Evolutionary conservation across 2,888 invertebrate species (phyloP).

Genomic region (Ennomos fuscantarius): DNA sequence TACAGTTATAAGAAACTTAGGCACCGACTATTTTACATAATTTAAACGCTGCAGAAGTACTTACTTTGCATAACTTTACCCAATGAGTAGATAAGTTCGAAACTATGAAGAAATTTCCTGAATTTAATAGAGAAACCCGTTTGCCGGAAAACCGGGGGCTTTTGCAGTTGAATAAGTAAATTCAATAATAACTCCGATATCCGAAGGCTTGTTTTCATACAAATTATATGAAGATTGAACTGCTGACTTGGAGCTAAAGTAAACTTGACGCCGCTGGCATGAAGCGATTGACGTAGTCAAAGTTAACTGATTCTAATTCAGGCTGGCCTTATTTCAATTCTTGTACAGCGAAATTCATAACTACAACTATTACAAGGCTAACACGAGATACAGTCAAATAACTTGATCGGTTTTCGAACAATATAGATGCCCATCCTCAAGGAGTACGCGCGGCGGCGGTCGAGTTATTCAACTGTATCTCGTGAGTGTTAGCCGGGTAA

Average conservation of each 20-base stretch:
- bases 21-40: constrained; percentile 25
- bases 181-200: constrained; percentile 30
- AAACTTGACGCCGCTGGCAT: no score
- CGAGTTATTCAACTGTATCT: no score
- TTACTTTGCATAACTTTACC: constrained; percentile 45
- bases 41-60: constrained; percentile 24
- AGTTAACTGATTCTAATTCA: no score
- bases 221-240: constrained; percentile 24
- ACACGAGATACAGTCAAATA: no score
- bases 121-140: constrained; percentile 55
- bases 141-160: constrained; percentile 52
- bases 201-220: constrained; percentile 30
- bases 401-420: no score
- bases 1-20: constrained; percentile 17
- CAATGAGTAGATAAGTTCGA: constrained; percentile 52
- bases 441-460: no score
- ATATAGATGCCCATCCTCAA: no score
- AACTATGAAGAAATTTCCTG: constrained; percentile 51
- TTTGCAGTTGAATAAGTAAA: constrained; percentile 34
- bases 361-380: no score
- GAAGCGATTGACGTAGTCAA: no score
- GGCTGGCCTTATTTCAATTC: no score
- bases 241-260: background rate
- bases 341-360: no score
- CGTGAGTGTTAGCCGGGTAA: no score